A percentile compares a stretch with the other conserved stretches of the same genome.
phyloP scores from a whole-genome alignment of 1,140 invertebrate species.

The Rhopalosiphum maidis region DNA sequence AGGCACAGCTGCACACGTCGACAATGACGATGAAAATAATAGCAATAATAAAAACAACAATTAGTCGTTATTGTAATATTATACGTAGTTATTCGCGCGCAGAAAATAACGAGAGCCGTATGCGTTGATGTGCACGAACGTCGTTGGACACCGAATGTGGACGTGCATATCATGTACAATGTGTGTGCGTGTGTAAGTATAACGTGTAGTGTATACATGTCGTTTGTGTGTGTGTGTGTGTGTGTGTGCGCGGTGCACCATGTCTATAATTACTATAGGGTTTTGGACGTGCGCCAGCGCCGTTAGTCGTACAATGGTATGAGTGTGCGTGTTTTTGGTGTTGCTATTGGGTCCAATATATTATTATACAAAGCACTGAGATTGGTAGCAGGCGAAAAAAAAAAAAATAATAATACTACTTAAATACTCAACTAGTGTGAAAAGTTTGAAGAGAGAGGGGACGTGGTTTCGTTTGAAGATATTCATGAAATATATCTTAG shows the following conservation, averaged over 20 bases:
- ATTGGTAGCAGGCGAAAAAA: neutral
- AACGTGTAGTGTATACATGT: no score
- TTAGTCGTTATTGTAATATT: neutral
- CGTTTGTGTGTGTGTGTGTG: neutral
- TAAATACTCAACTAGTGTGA: neutral
- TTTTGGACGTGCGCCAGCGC: neutral
- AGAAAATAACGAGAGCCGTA: neutral
- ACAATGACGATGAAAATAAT: neutral
- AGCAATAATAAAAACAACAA: neutral
- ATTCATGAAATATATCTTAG: no score
- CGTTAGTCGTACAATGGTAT: neutral
- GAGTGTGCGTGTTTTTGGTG: neutral
- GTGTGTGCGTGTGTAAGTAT: neutral
- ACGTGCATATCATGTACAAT: neutral
- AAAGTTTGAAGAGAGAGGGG: neutral
- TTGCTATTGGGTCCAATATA: neutral
- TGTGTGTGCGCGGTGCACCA: no score
- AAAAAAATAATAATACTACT: neutral
- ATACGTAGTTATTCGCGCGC: neutral
- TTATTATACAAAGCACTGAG: neutral
- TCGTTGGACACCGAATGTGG: slow-evolving; percentile 3
- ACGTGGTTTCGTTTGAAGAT: neutral
- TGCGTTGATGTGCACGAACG: neutral
- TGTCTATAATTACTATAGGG: neutral
- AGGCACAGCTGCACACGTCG: neutral